Base-by-base conservation (phyloP, 1,140 invertebrate genomes). In the Oncopodura yosiiana region DNA sequence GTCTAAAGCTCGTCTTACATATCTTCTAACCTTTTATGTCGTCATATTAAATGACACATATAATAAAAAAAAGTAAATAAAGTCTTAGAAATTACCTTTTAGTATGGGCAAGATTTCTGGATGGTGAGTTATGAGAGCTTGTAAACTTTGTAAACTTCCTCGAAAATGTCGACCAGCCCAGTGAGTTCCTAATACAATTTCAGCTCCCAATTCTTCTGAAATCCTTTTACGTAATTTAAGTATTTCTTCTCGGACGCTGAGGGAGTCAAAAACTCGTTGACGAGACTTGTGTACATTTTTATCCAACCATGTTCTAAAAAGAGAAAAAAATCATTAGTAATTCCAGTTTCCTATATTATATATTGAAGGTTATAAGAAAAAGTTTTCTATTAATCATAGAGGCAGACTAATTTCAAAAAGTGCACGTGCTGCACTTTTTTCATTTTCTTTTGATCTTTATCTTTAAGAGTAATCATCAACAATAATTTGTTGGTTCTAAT, bases 141-240 rank as follows among this genome's bases (percentile, higher is more conserved):
- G 77, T 38, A 88, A 79, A 62, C 84, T 86, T 65, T 84, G 79
- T 1, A 92, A 71, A 65, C 85, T 86, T 16, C 88, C 88, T 59
- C 86, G 74, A 64, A 88, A 87, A 67, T 91, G 87, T 56, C 82
- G 81, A 21, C 83, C 81, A 66, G 90, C 88, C 86, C 88, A 93
- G 12, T 86, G 87, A 87, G 57, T 91, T 85, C 77, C 83, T 86
- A 26, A 75, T 68, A 86, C 74, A 54, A 79, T 73, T 29, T 72
- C 74, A 1, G 87, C 58, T 36, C 75, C 71, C 34, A 83, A 70
- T 23, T 74, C 65, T 4, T 72, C 44, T 9, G 75, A 73, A 23
- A 88, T 67, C 34, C 70, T 63, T 34, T 74, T 68, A 60, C 78
- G 73, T 6, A 87, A 67, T 63, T 77, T 77, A 50, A 73, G 66